phyloP scores from a whole-genome alignment of 2,113 vertebrate species.

The Proterorhinus semilunaris region DNA sequence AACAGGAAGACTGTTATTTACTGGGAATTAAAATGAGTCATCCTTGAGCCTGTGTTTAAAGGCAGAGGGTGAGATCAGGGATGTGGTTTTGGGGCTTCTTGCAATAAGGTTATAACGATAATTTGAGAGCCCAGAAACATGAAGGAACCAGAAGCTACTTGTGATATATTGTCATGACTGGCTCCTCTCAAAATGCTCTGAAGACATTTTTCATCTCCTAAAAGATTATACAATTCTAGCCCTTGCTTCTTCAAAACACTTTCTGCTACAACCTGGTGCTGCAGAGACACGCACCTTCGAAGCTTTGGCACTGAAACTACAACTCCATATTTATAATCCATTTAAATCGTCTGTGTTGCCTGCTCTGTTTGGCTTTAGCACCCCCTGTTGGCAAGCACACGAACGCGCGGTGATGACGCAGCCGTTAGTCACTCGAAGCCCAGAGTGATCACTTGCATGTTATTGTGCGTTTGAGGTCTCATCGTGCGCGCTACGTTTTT shows the following conservation, averaged over 20 bases:
- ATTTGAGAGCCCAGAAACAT: no score
- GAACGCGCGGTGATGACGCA: slow-evolving; percentile 15
- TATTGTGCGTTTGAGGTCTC: slow-evolving; percentile 25
- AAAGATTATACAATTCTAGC: no score
- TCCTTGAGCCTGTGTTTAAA: no score
- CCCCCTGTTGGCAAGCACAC: slow-evolving; percentile 29
- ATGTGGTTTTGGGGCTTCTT: no score
- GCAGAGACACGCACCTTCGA: slow-evolving; percentile 44
- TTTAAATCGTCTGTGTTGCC: slow-evolving; percentile 26
- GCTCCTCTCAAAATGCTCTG: no score
- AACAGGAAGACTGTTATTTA: no score
- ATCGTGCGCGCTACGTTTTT: slow-evolving; percentile 24
- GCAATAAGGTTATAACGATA: no score
- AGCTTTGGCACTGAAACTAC: slow-evolving; percentile 10
- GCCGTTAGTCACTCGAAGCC: slow-evolving; percentile 11
- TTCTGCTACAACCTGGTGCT: slow-evolving; percentile 49
- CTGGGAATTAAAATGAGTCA: no score
- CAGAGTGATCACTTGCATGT: slow-evolving; percentile 29
- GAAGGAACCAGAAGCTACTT: no score
- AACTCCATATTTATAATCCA: slow-evolving; percentile 11
- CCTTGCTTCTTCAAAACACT: background rate
- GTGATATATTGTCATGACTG: background rate
- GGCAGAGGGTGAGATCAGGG: no score
- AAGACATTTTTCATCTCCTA: no score
- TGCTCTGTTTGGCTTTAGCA: slow-evolving; percentile 18